Percentiles rank a stretch among this genome's conserved stretches.
Conservation (phyloP, 2,113 vertebrate species). For the Microtus montanus region DNA sequence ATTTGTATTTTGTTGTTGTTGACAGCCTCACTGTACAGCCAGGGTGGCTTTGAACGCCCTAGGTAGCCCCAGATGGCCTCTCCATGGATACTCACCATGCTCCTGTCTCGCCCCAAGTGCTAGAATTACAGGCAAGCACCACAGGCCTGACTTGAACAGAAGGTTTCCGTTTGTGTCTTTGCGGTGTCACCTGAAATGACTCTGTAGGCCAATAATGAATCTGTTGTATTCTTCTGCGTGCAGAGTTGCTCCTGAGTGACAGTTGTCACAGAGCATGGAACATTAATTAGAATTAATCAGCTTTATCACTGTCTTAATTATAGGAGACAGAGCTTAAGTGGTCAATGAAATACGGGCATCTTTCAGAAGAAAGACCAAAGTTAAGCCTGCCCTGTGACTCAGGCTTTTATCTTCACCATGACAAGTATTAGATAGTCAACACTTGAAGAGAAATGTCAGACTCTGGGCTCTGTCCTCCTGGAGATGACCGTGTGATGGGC, state of each 20-base stretch:
- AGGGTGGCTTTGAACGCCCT: not conserved
- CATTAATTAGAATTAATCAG: not conserved
- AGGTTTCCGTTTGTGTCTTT: not conserved
- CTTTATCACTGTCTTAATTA: not conserved
- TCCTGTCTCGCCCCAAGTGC: not conserved
- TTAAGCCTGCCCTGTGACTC: not conserved
- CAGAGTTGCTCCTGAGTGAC: not conserved
- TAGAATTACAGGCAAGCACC: not conserved
- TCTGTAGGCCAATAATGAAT: not conserved
- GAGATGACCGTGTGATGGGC: not conserved
- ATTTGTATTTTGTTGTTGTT: not conserved
- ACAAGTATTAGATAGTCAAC: not conserved
- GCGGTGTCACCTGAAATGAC: not conserved
- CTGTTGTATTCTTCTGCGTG: not conserved
- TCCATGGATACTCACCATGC: too few relatives aligned
- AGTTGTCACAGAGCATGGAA: not conserved
- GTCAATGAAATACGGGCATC: not conserved
- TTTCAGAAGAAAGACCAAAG: not conserved
- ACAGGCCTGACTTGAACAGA: not conserved
- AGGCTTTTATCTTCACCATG: not conserved
- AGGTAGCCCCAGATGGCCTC: not conserved
- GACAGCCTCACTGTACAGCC: not conserved
- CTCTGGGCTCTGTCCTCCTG: rapidly evolving
- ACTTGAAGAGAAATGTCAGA: not conserved
- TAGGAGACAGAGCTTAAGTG: not conserved